Conservation (phyloP, 2,797 vertebrate species). For the Phrynocephalus guinanensis region DNA sequence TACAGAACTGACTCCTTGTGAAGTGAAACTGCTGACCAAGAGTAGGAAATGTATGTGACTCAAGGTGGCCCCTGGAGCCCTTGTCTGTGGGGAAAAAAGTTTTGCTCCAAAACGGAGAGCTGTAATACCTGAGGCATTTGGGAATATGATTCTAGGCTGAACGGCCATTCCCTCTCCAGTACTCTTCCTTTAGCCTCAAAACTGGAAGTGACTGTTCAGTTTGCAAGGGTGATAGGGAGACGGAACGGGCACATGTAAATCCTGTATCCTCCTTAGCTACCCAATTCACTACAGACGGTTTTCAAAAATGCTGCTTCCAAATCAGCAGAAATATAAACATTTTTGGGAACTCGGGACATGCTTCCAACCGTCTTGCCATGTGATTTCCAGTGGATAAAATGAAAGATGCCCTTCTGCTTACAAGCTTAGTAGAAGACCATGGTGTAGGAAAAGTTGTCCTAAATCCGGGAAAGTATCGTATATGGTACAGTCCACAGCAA, state of each 20-base stretch:
- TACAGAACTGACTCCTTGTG: not conserved
- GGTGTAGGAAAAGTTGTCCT: not conserved
- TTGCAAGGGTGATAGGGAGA: too few relatives aligned
- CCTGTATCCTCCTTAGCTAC: too few relatives aligned
- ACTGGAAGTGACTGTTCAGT: too few relatives aligned
- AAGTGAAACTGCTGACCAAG: not conserved
- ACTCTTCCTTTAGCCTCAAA: too few relatives aligned
- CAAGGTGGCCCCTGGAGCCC: too few relatives aligned
- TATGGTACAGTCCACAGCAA: not conserved
- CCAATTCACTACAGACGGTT: not conserved
- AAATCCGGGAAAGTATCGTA: not conserved
- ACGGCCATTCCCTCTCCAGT: too few relatives aligned
- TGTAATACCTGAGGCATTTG: too few relatives aligned
- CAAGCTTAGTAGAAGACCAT: not conserved
- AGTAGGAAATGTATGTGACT: too few relatives aligned
- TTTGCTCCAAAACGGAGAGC: too few relatives aligned
- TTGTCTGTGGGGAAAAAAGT: too few relatives aligned
- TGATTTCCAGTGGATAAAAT: not conserved
- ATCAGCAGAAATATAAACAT: conserved; percentile 49
- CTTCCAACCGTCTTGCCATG: not conserved
- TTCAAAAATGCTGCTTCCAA: conserved; percentile 57
- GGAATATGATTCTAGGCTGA: too few relatives aligned
- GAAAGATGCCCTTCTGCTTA: not conserved
- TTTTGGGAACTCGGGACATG: conserved; percentile 36
- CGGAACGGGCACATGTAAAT: too few relatives aligned